Percentiles rank a stretch among this genome's conserved stretches.
Evolutionary conservation across 2,113 vertebrate genomes (phyloP).

Genomic region (Hypanus sabinus): DNA sequence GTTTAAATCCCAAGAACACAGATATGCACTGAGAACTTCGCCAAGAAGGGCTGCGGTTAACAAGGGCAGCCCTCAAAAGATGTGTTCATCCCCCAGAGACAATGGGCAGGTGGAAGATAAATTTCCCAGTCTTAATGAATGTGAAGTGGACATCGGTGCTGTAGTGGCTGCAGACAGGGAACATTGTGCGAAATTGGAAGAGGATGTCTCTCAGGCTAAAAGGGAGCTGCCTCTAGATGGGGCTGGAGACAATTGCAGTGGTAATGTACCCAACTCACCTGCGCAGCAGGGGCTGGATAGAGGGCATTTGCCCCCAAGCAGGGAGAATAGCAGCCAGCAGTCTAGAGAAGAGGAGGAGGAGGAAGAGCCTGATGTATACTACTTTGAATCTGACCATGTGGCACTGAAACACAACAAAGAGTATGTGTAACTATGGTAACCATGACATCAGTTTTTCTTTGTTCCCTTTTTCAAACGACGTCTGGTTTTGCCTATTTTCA

Average conservation of each 20-base stretch:
- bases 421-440: conserved; percentile 86
- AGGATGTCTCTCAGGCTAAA: conserved; percentile 50
- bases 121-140: conserved; percentile 58
- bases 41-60: conserved; percentile 70
- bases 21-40: conserved; percentile 89
- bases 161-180: conserved; percentile 39
- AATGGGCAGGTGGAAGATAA: conserved; percentile 75
- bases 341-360: conserved; percentile 78
- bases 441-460: conserved; percentile 64
- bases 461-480: conserved; percentile 48
- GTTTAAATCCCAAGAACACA: conserved; percentile 87
- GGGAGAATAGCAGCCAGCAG: conserved; percentile 67
- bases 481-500: background rate
- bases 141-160: conserved; percentile 49
- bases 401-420: conserved; percentile 99
- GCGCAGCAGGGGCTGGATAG: conserved; percentile 54
- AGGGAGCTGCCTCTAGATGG: conserved; percentile 54
- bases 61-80: conserved; percentile 73
- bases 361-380: conserved; percentile 97
- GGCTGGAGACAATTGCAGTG: conserved; percentile 51
- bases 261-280: conserved; percentile 55
- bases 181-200: conserved; percentile 50
- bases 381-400: conserved; percentile 99
- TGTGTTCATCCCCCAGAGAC: conserved; percentile 73
- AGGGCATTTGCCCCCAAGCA: conserved; percentile 63